Percentiles rank a stretch among this genome's conserved stretches.
phyloP scores from a whole-genome alignment of 2,113 vertebrate genomes.

The Rhodinocichla rosea region DNA sequence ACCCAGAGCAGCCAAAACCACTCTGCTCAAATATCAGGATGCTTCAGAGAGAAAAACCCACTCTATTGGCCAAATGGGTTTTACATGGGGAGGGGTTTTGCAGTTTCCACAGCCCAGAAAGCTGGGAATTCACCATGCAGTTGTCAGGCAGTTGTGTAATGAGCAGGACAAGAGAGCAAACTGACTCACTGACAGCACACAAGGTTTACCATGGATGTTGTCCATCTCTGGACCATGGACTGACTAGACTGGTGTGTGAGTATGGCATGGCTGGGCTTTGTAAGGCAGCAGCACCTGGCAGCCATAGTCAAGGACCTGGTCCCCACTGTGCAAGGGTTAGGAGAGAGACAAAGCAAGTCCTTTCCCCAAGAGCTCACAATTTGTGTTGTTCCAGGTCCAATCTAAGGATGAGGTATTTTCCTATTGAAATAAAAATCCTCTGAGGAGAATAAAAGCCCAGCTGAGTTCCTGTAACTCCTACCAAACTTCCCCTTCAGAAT shows the following conservation, averaged over 20 bases:
- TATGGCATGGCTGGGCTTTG: background rate
- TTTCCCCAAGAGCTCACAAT: background rate
- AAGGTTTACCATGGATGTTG: background rate
- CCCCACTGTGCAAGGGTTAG: background rate
- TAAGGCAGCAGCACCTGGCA: background rate
- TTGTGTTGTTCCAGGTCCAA: background rate
- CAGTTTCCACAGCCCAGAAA: background rate
- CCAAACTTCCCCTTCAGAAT: conserved; percentile 32
- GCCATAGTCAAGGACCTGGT: accelerated
- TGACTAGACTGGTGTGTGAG: background rate
- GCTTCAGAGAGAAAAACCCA: conserved; percentile 3
- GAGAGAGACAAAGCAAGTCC: background rate
- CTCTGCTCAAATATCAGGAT: conserved; percentile 31
- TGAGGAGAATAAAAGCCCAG: background rate
- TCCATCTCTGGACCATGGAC: accelerated
- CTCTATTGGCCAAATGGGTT: background rate
- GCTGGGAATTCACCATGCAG: background rate
- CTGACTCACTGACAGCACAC: background rate
- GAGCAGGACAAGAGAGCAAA: background rate
- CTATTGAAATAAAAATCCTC: background rate
- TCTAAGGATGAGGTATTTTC: background rate
- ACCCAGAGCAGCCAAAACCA: conserved; percentile 1
- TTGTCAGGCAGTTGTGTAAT: background rate
- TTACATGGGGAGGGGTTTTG: background rate
- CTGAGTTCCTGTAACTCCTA: conserved; percentile 42